A percentile compares a stretch with the other conserved stretches of the same genome.
phyloP scores from a whole-genome alignment of 2,113 vertebrate species.

The Xenopus laevis region DNA sequence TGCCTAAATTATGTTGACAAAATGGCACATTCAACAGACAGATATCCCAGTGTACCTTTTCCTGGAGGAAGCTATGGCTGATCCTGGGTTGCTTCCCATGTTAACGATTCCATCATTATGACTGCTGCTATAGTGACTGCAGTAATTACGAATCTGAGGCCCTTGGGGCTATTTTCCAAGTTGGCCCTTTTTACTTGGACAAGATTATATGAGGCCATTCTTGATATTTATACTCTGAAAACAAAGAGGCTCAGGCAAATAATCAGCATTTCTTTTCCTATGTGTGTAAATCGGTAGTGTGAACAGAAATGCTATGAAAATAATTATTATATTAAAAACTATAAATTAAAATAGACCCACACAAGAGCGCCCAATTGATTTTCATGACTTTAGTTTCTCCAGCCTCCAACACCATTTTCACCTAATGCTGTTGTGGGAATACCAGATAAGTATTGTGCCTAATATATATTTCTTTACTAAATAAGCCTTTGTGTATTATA shows the following conservation, averaged over 20 bases:
- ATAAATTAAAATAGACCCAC: too few species aligned
- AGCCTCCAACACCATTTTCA: too few species aligned
- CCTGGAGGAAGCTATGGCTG: neutral
- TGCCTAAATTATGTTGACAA: slow-evolving; percentile 1
- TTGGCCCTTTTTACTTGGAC: neutral
- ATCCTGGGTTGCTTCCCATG: neutral
- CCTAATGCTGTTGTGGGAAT: too few species aligned
- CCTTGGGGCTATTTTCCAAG: neutral
- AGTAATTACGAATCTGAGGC: slow-evolving; percentile 11
- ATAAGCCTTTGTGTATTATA: too few species aligned
- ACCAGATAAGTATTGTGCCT: too few species aligned
- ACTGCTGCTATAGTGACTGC: slow-evolving; percentile 1
- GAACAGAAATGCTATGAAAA: neutral
- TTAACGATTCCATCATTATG: neutral
- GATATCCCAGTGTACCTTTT: neutral
- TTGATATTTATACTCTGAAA: slow-evolving; percentile 4
- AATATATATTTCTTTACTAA: too few species aligned
- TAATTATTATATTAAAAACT: too few species aligned
- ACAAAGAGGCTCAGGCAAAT: neutral
- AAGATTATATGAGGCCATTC: neutral
- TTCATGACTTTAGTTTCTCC: too few species aligned
- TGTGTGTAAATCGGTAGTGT: neutral
- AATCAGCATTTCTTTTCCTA: neutral
- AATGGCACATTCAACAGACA: neutral
- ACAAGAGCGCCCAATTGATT: too few species aligned